A percentile compares a stretch with the other conserved stretches of the same genome.
Evolutionary conservation across 2,113 vertebrate genomes (phyloP).

Genomic region (Entomyzon cyanotis): DNA sequence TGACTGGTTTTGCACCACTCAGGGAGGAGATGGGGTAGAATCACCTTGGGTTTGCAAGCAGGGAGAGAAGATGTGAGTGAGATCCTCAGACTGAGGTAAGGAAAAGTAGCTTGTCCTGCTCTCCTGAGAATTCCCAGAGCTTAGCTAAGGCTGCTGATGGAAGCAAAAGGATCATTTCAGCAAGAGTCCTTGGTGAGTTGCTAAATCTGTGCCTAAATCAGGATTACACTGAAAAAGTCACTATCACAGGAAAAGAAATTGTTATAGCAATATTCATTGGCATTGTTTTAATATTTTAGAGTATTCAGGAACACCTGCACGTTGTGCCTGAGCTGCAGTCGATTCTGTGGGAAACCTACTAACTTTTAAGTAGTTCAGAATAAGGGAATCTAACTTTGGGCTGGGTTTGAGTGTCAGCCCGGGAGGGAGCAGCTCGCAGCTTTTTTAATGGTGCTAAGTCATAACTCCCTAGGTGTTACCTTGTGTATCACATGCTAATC

Average conservation of each 20-base stretch:
- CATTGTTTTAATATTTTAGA: not conserved
- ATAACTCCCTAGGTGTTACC: not conserved
- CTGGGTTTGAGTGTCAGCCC: rapidly evolving
- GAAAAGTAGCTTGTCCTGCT: not conserved
- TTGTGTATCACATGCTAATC: rapidly evolving
- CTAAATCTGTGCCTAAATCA: not conserved
- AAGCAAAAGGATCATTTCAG: not conserved
- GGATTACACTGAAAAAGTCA: not conserved
- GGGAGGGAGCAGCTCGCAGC: not conserved
- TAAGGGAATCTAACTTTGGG: not conserved
- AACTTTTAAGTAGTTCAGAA: not conserved
- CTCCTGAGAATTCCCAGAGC: not conserved
- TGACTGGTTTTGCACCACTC: not conserved
- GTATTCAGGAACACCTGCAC: not conserved
- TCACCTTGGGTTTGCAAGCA: not conserved
- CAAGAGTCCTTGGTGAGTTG: rapidly evolving
- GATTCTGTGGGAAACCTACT: not conserved
- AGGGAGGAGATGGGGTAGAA: not conserved
- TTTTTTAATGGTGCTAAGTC: not conserved
- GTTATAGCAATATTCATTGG: not conserved
- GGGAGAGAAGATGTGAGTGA: rapidly evolving
- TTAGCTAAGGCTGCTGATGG: not conserved
- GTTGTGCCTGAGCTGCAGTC: not conserved
- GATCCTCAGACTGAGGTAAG: not conserved
- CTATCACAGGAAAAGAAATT: not conserved